Evolutionary conservation across 2,797 vertebrate species (phyloP).

Genomic region (Diplodus sargus): DNA sequence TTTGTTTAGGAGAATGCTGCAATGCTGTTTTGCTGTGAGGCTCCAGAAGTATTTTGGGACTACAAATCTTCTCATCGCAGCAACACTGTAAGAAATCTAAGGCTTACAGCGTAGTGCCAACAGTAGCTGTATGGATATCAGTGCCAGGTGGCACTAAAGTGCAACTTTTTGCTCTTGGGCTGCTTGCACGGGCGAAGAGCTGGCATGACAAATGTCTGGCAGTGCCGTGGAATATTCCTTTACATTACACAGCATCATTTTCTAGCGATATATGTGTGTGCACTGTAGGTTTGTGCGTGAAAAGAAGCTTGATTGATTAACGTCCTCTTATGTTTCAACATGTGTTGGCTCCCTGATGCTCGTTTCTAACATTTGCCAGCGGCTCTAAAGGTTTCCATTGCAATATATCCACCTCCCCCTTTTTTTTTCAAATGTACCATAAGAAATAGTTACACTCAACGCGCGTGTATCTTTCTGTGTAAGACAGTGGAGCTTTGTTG

Average conservation of each 20-base stretch:
- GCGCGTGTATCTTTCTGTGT: slow-evolving; percentile 14
- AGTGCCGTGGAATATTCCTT: slow-evolving; percentile 30
- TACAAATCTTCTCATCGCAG: slow-evolving; percentile 6
- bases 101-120: slow-evolving; percentile 30
- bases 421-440: slow-evolving; percentile 5
- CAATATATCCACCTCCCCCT: background rate
- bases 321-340: slow-evolving; percentile 49
- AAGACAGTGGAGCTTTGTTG: slow-evolving; percentile 67
- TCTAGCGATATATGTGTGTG: slow-evolving; percentile 21
- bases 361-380: slow-evolving; percentile 31
- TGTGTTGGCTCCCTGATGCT: slow-evolving; percentile 22
- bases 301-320: slow-evolving; percentile 42
- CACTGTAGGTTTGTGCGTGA: slow-evolving; percentile 17
- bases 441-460: slow-evolving; percentile 53
- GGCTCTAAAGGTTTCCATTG: slow-evolving; percentile 38
- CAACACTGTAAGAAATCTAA: slow-evolving; percentile 12
- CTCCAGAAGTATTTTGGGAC: too few relatives aligned
- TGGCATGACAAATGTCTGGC: slow-evolving; percentile 43
- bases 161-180: slow-evolving; percentile 39
- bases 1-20: too few relatives aligned
- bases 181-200: slow-evolving; percentile 10
- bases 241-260: slow-evolving; percentile 29
- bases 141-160: slow-evolving; percentile 67
- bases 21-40: too few relatives aligned
- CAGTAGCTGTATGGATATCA: slow-evolving; percentile 43